Conservation (phyloP, 2,888 invertebrate genomes). For the Anticlea derivata region DNA sequence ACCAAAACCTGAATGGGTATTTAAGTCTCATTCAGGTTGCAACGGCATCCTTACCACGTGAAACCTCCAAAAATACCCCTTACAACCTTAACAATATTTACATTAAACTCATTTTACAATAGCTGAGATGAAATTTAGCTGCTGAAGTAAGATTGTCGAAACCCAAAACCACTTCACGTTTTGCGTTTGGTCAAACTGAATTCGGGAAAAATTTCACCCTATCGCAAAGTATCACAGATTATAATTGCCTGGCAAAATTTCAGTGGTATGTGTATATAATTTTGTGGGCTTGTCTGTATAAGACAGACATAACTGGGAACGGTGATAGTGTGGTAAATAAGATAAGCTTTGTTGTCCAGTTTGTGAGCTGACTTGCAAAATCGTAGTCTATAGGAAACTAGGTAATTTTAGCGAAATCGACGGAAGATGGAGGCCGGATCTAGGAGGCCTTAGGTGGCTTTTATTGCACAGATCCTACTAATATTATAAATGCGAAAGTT, state of each 20-base stretch:
- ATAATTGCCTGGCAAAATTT: slow-evolving; percentile 12
- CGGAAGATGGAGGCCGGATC: too few relatives aligned
- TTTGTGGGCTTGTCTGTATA: slow-evolving; percentile 39
- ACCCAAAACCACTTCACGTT: slow-evolving; percentile 16
- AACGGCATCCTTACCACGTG: slow-evolving; percentile 28
- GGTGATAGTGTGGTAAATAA: slow-evolving; percentile 49
- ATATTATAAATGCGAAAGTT: too few relatives aligned
- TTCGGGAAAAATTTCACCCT: slow-evolving; percentile 15
- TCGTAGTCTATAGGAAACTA: too few relatives aligned
- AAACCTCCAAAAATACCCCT: slow-evolving; percentile 30
- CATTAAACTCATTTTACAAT: slow-evolving; percentile 24
- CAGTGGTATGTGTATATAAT: slow-evolving; percentile 5
- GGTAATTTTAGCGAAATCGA: too few relatives aligned
- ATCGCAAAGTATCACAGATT: slow-evolving; percentile 10
- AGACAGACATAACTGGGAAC: slow-evolving; percentile 44
- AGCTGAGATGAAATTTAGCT: slow-evolving; percentile 1
- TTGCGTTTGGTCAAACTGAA: slow-evolving; percentile 6
- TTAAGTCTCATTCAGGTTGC: slow-evolving; percentile 63
- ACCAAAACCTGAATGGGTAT: slow-evolving; percentile 60
- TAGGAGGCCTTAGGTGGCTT: too few relatives aligned
- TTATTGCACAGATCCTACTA: too few relatives aligned
- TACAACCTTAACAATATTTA: slow-evolving; percentile 11
- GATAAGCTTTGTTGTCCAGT: slow-evolving; percentile 40
- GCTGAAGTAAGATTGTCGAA: slow-evolving; percentile 29
- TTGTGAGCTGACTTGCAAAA: slow-evolving; percentile 45